phyloP scores from a whole-genome alignment of 2,113 vertebrate species.

The Silurus meridionalis region DNA sequence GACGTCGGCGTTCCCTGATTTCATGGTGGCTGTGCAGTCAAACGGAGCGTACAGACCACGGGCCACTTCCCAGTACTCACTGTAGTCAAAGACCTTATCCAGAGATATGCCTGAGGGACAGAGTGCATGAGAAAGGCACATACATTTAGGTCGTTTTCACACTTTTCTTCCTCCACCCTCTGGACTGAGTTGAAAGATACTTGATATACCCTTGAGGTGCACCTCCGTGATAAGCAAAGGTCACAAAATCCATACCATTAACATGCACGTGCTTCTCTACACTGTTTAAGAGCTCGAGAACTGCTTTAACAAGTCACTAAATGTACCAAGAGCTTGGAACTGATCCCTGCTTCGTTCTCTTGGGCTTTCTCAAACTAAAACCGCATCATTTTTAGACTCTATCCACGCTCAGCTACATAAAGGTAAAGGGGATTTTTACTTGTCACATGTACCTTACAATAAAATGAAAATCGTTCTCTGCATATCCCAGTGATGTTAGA shows the following conservation, averaged over 20 bases:
- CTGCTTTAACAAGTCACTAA: not conserved
- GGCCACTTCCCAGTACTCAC: slow-evolving; percentile 93
- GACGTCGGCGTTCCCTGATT: slow-evolving; percentile 93
- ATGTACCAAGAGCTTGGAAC: not conserved
- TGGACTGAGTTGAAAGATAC: not conserved
- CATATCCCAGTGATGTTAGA: no score
- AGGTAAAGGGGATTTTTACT: no score
- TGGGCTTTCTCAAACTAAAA: not conserved
- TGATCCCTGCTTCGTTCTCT: not conserved
- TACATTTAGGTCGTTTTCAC: not conserved
- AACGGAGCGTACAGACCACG: slow-evolving; percentile 90
- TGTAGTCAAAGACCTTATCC: slow-evolving; percentile 93
- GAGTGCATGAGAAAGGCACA: no score
- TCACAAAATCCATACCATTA: not conserved
- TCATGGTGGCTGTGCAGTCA: slow-evolving; percentile 99
- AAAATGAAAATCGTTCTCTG: no score
- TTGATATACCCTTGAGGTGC: not conserved
- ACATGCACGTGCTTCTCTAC: not conserved
- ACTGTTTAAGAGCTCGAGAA: not conserved
- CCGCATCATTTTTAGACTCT: not conserved
- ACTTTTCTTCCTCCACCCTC: not conserved
- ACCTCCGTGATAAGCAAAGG: not conserved
- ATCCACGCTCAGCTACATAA: not conserved
- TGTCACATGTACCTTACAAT: no score
- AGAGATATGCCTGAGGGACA: slow-evolving; percentile 78